Percentiles rank a stretch among this genome's conserved stretches.
Evolutionary conservation across 1,140 invertebrate genomes (phyloP).

Genomic region (Drosophila arizonae): DNA sequence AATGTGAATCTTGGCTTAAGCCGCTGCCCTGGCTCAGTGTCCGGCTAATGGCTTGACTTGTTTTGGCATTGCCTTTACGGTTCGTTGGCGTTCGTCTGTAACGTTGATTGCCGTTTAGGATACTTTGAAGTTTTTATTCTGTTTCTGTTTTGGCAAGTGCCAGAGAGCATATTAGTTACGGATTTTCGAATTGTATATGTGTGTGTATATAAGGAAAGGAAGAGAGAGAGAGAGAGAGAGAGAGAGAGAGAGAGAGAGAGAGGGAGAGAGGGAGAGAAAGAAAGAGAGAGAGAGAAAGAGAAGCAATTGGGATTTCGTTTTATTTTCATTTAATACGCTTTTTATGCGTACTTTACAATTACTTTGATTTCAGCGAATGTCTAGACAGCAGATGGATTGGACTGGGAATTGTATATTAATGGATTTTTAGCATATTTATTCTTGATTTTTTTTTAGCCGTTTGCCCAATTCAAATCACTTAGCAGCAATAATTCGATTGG

Average conservation of each 20-base stretch:
- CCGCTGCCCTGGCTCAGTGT: not conserved
- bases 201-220: no score
- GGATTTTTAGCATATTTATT: not conserved
- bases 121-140: constrained; percentile 20
- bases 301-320: no score
- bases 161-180: constrained; percentile 2
- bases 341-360: no score
- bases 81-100: constrained; percentile 47
- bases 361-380: not conserved
- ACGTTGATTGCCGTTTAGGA: constrained; percentile 25
- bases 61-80: constrained; percentile 45
- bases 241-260: no score
- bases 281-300: no score
- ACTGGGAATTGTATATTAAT: not conserved
- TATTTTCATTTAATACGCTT: no score
- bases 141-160: not conserved
- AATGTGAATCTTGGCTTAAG: constrained; percentile 54
- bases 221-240: no score
- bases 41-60: constrained; percentile 55
- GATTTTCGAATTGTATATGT: not conserved
- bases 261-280: no score
- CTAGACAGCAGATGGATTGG: not conserved
- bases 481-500: not conserved
- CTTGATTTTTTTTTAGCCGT: not conserved
- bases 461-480: not conserved